Evolutionary conservation across 2,888 invertebrate species (phyloP).

Genomic region (Dicroscelio sp.): DNA sequence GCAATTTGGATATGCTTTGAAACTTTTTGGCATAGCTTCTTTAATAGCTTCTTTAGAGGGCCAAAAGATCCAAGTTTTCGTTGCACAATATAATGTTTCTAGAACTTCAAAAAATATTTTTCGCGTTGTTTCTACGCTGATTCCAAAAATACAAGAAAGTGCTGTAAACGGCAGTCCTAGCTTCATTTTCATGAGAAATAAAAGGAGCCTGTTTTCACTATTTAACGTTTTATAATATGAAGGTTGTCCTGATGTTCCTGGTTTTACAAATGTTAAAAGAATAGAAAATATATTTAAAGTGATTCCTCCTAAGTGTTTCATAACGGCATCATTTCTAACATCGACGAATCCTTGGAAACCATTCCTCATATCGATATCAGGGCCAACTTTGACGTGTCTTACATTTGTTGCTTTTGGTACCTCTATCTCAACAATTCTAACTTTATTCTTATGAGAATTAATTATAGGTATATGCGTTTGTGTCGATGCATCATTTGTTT

Average conservation of each 20-base stretch:
- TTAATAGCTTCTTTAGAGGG: slow-evolving; percentile 54
- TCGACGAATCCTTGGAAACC: no score
- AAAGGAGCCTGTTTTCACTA: slow-evolving; percentile 52
- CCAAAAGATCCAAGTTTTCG: slow-evolving; percentile 67
- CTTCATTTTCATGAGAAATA: slow-evolving; percentile 74
- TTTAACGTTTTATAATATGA: slow-evolving; percentile 15
- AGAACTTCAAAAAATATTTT: slow-evolving; percentile 14
- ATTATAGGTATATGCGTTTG: no score
- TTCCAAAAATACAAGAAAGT: background rate
- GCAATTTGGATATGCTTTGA: slow-evolving; percentile 29
- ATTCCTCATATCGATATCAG: no score
- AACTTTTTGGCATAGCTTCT: slow-evolving; percentile 52
- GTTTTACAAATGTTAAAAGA: no score
- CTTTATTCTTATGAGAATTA: no score
- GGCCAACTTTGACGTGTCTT: no score
- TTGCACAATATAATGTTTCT: slow-evolving; percentile 51
- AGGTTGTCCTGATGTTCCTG: slow-evolving; percentile 6
- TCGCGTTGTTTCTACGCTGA: background rate
- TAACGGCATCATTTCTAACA: no score
- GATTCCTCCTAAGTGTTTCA: no score
- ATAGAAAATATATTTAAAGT: no score
- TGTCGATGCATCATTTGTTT: no score
- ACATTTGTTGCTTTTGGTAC: no score
- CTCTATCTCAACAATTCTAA: no score
- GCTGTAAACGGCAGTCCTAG: slow-evolving; percentile 60